Conservation (phyloP, 2,113 vertebrate species). For the Ia io region DNA sequence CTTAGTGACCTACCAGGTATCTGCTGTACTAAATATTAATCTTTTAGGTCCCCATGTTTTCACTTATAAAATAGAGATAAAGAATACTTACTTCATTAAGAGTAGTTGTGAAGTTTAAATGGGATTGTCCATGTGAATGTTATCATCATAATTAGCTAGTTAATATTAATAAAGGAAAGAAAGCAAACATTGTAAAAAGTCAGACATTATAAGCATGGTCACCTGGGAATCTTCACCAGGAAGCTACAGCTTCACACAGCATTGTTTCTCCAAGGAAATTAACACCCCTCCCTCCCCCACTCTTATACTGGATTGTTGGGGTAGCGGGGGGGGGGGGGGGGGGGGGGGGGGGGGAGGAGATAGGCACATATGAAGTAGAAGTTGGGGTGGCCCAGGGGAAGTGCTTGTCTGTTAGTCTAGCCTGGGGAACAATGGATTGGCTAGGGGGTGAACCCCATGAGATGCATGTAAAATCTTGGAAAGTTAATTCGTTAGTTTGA, state of each 20-base stretch:
- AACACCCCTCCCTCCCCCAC: not conserved
- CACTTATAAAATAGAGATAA: not conserved
- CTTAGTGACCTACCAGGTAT: not conserved
- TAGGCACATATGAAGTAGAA: not conserved
- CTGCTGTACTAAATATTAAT: not conserved
- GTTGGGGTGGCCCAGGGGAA: not conserved
- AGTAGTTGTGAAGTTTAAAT: not conserved
- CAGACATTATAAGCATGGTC: not conserved
- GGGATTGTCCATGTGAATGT: not conserved
- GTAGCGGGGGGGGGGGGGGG: too few relatives aligned
- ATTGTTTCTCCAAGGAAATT: not conserved
- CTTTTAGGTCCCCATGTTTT: not conserved
- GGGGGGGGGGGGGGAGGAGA: too few relatives aligned
- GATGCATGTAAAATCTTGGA: too few relatives aligned
- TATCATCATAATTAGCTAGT: not conserved
- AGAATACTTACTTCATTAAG: not conserved
- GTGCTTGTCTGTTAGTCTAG: not conserved
- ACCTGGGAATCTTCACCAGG: not conserved
- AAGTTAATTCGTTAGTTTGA: too few relatives aligned
- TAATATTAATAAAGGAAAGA: not conserved
- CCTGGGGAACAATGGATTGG: too few relatives aligned
- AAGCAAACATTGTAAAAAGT: not conserved
- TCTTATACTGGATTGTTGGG: not conserved
- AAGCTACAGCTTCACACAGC: not conserved
- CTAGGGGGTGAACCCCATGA: too few relatives aligned